These are phyloP conservation scores for Cyanoliseus patagonus DNA, from an alignment of 2,113 vertebrate species.

Conservation along the genomic window DNA sequence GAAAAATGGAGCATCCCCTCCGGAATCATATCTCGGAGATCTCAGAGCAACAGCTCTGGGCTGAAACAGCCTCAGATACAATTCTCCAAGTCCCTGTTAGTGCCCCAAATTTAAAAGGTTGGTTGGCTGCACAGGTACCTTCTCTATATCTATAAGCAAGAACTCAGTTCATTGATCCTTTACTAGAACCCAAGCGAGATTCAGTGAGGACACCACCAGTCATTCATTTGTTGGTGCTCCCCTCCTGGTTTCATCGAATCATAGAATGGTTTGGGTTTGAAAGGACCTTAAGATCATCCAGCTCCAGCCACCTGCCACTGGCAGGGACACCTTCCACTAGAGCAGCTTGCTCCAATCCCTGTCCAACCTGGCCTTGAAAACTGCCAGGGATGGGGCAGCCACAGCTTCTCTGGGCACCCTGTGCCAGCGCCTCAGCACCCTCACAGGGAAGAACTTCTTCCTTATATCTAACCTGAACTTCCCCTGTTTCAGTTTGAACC, in stretches of 20 bases:
- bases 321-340: neutral
- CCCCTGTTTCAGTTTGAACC: neutral
- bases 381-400: neutral
- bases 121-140: neutral
- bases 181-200: neutral
- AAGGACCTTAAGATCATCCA: neutral
- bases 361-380: neutral
- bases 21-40: neutral
- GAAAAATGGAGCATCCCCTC: neutral
- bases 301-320: neutral
- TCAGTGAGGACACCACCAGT: neutral
- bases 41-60: neutral
- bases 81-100: neutral
- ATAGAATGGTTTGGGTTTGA: neutral
- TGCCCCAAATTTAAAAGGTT: neutral
- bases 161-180: neutral
- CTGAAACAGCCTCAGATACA: neutral
- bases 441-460: neutral
- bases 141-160: neutral
- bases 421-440: neutral
- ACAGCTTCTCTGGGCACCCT: neutral
- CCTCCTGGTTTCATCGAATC: neutral
- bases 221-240: accelerated
- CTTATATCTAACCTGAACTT: neutral
- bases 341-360: neutral